A percentile compares a stretch with the other conserved stretches of the same genome.
phyloP scores from a whole-genome alignment of 1,140 invertebrate species.

The Amphibalanus amphitrite region DNA sequence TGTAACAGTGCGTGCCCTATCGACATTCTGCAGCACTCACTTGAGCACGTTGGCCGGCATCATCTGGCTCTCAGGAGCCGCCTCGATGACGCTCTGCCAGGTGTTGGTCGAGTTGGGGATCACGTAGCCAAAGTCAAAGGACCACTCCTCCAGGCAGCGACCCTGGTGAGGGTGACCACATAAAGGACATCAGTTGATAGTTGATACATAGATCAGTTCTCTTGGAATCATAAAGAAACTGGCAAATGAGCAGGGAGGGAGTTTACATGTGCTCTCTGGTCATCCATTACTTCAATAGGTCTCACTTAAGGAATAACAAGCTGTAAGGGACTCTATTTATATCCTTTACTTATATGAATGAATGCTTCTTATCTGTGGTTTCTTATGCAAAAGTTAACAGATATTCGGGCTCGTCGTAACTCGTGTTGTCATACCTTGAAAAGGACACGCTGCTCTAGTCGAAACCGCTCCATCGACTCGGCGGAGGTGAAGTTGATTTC shows the following conservation, averaged over 20 bases:
- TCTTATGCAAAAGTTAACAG: not conserved
- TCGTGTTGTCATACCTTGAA: conserved; percentile 39
- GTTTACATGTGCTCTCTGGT: no score
- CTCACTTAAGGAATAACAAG: no score
- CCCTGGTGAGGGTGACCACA: conserved; percentile 36
- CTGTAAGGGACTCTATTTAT: no score
- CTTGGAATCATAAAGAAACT: no score
- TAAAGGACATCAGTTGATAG: not conserved
- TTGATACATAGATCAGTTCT: no score
- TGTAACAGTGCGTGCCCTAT: no score
- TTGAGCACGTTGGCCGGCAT: conserved; percentile 96
- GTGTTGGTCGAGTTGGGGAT: conserved; percentile 98
- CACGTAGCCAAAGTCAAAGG: conserved; percentile 98
- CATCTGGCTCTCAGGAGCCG: conserved; percentile 98
- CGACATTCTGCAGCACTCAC: conserved; percentile 34
- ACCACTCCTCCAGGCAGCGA: conserved; percentile 85
- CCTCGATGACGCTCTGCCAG: conserved; percentile 96
- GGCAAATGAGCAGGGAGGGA: no score
- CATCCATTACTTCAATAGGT: no score
- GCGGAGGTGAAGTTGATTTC: conserved; percentile 98
- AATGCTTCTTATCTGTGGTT: not conserved
- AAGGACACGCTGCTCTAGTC: conserved; percentile 80
- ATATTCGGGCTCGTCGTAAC: not conserved
- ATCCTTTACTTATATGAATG: no score
- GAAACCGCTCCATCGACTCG: conserved; percentile 90